Evolutionary conservation across 2,113 vertebrate species (phyloP), one percentile per base, ranked within the genome.

Genomic region (Dasypus novemcinctus): DNA sequence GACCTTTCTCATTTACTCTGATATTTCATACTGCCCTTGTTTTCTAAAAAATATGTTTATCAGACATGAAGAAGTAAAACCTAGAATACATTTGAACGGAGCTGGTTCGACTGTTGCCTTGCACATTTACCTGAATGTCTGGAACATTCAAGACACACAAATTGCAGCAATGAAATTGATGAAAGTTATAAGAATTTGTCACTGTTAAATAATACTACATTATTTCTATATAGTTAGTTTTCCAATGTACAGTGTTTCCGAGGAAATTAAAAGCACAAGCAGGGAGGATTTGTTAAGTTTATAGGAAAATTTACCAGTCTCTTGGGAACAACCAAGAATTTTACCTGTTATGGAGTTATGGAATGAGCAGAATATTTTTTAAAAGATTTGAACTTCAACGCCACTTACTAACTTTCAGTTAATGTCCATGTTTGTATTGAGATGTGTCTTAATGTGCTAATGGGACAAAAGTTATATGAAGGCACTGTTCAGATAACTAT

Each of bases 221-320:
- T 87, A 93, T 92, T 13, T 2, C 61, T 95, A 11, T 38, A 2
- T 74, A 96, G 63, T 85, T 91, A 94, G 14, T 66, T 74, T 97
- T 97, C 96, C 49, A 46, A 79, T 92, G 25, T 88, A 94, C 96
- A 96, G 84, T 85, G 59, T 1, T 96, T 95, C 89, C 94, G 64
- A 96, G 43, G 29, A 94, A 25, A 87, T 20, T 68, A 59, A 97
- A 63, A 33, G 1, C 25, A 75, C 79, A 93, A 79, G 57, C 74
- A 97, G 94, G 7, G 87, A 93, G 59, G 12, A 90, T 49, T 36
- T 96, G 69, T 75, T 75, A 14, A 88, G 38, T 86, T 97, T 95
- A 1, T 78, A 89, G 49, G 52, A 95, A 97, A 90, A 95, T 92
- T 21, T 96, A 69, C 91, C 36, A 36, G 15, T 96, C 93, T 97